These are phyloP conservation scores for Oxyscelio sp. DNA, from an alignment of 2,888 invertebrate species.

Conservation along the genomic window DNA sequence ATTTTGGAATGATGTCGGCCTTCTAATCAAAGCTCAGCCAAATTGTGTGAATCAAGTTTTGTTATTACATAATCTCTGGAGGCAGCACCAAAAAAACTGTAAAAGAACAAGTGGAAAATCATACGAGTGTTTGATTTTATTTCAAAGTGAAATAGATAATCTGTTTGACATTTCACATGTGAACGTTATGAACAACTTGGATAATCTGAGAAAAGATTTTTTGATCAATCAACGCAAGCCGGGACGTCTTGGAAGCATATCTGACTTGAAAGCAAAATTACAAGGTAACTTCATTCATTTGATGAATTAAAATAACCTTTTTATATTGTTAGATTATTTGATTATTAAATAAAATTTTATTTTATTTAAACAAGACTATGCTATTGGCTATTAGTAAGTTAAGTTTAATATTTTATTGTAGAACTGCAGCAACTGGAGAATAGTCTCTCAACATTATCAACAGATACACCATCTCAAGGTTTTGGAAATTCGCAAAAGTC, in stretches of 20 bases:
- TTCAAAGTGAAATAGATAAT: slow-evolving; percentile 16
- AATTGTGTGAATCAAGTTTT: slow-evolving; percentile 14
- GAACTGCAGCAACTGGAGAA: not conserved
- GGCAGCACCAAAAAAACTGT: slow-evolving; percentile 21
- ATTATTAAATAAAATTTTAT: too few relatives aligned
- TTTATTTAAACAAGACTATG: too few relatives aligned
- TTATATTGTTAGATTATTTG: too few relatives aligned
- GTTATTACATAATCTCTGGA: slow-evolving; percentile 21
- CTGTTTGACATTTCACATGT: slow-evolving; percentile 29
- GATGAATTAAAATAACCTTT: too few relatives aligned
- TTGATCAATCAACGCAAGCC: slow-evolving; percentile 30
- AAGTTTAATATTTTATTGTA: too few relatives aligned
- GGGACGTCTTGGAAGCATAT: too few relatives aligned
- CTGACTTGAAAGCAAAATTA: too few relatives aligned
- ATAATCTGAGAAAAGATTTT: slow-evolving; percentile 28
- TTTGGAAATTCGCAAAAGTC: slow-evolving; percentile 46
- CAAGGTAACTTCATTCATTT: too few relatives aligned
- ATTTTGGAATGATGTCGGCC: slow-evolving; percentile 20
- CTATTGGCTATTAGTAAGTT: too few relatives aligned
- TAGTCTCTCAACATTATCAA: slow-evolving; percentile 18
- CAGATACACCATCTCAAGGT: slow-evolving; percentile 6
- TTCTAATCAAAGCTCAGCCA: slow-evolving; percentile 1
- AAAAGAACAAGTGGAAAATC: slow-evolving; percentile 10
- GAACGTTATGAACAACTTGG: slow-evolving; percentile 9
- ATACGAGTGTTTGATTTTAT: too few relatives aligned